These are phyloP conservation scores for Priocnemis perturbator DNA, from an alignment of 2,888 invertebrate genomes.

Conservation along the genomic window DNA sequence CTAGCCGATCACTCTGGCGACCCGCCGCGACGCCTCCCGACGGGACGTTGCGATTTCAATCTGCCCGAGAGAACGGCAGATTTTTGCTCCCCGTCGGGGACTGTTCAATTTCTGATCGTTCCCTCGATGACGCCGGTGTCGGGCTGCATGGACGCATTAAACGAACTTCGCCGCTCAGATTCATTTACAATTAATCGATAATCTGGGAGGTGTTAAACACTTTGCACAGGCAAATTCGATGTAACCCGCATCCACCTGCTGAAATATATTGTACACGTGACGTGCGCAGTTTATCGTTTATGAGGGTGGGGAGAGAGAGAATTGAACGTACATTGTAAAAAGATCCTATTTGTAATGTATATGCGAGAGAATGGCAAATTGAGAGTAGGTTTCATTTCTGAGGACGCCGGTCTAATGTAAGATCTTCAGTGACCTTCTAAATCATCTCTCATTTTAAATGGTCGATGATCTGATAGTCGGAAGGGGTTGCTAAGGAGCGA, in stretches of 20 bases:
- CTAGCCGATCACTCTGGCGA: conserved; percentile 19
- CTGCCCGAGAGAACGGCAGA: conserved; percentile 31
- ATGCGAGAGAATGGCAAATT: no score
- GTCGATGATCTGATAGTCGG: conserved; percentile 64
- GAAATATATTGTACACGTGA: no score
- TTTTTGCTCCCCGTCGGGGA: conserved; percentile 36
- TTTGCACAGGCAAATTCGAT: no score
- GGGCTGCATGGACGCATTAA: conserved; percentile 25
- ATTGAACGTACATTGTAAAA: no score
- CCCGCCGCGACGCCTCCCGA: conserved; percentile 47
- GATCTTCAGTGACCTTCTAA: conserved; percentile 24
- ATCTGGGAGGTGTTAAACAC: conserved; percentile 8
- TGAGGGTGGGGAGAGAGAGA: no score
- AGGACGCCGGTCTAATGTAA: no score
- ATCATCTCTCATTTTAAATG: conserved; percentile 54
- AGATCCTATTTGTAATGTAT: no score
- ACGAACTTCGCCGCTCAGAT: no score
- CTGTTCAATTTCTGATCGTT: conserved; percentile 57
- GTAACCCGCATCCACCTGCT: no score
- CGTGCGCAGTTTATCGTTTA: no score
- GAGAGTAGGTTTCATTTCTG: no score
- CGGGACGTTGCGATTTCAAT: conserved; percentile 52
- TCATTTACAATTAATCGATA: conserved; percentile 52
- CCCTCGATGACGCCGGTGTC: conserved; percentile 42
- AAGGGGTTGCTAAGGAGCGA: conserved; percentile 15